Evolutionary conservation across 1,140 invertebrate genomes (phyloP).

Genomic region (Drosophila parvula): DNA sequence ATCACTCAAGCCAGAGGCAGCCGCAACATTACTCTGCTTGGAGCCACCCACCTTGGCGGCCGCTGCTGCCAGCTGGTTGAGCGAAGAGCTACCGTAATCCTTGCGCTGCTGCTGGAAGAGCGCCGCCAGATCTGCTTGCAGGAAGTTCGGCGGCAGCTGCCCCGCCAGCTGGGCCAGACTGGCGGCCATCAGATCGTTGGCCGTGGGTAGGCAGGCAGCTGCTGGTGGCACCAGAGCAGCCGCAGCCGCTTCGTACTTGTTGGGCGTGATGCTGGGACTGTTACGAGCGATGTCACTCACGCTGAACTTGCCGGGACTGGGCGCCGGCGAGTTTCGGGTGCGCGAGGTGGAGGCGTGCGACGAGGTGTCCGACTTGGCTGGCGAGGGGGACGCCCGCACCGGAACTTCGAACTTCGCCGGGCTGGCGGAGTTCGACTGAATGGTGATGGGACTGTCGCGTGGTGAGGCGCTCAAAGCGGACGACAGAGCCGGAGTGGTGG

Average conservation of each 20-base stretch:
- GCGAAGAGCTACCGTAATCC: conserved; percentile 77
- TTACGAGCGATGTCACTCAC: conserved; percentile 78
- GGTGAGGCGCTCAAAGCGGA: conserved; percentile 56
- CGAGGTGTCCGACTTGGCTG: conserved; percentile 81
- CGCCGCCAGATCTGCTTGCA: conserved; percentile 69
- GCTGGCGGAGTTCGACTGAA: conserved; percentile 80
- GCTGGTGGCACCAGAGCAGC: conserved; percentile 55
- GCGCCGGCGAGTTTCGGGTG: conserved; percentile 77
- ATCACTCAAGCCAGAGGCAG: conserved; percentile 54
- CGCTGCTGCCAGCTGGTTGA: conserved; percentile 77
- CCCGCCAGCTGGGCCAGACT: conserved; percentile 79
- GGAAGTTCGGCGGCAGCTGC: conserved; percentile 75
- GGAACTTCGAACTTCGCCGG: conserved; percentile 83
- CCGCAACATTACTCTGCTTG: conserved; percentile 49
- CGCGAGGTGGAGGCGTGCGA: conserved; percentile 65
- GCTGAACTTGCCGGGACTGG: conserved; percentile 80
- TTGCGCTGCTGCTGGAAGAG: conserved; percentile 77
- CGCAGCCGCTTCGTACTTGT: conserved; percentile 64
- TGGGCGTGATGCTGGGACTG: conserved; percentile 81
- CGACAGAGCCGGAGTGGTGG: conserved; percentile 31
- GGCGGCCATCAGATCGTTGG: conserved; percentile 81
- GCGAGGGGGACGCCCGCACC: conserved; percentile 77
- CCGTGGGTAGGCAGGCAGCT: conserved; percentile 63
- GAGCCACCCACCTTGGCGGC: conserved; percentile 77
- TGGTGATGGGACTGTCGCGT: conserved; percentile 79